Conservation (phyloP, 2,888 invertebrate genomes). For the Hypselothyrea guttata region DNA sequence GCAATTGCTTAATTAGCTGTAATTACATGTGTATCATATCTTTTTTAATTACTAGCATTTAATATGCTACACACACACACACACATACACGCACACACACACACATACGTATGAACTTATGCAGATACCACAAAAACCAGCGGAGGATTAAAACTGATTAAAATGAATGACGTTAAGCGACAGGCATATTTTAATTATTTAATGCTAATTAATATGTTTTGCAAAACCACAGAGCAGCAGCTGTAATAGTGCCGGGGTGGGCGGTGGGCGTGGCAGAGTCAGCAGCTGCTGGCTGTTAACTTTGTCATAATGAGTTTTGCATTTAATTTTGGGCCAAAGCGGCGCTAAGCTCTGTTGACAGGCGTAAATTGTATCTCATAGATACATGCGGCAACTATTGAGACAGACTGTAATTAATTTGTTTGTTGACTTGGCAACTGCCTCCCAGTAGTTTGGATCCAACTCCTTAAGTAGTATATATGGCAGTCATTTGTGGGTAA, state of each 20-base stretch:
- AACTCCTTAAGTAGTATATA: slow-evolving; percentile 50
- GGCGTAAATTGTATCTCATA: slow-evolving; percentile 53
- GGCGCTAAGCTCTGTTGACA: slow-evolving; percentile 69
- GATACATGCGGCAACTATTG: slow-evolving; percentile 67
- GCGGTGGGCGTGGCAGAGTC: not conserved
- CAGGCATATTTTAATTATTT: slow-evolving; percentile 76
- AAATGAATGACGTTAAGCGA: slow-evolving; percentile 75
- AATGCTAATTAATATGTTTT: slow-evolving; percentile 77
- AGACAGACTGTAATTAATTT: slow-evolving; percentile 74
- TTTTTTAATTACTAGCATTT: slow-evolving; percentile 60
- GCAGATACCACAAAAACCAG: slow-evolving; percentile 47
- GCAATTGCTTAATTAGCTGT: slow-evolving; percentile 41
- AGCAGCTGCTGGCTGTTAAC: slow-evolving; percentile 66
- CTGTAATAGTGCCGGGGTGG: not conserved
- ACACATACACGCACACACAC: slow-evolving; percentile 1
- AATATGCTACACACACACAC: slow-evolving; percentile 40
- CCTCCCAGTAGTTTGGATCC: slow-evolving; percentile 25
- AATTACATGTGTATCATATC: slow-evolving; percentile 45
- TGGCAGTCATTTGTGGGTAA: slow-evolving; percentile 60
- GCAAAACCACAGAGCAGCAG: slow-evolving; percentile 61
- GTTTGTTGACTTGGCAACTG: slow-evolving; percentile 74
- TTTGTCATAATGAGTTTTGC: slow-evolving; percentile 75
- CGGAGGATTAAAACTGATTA: slow-evolving; percentile 72
- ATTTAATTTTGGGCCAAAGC: slow-evolving; percentile 66
- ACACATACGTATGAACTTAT: slow-evolving; percentile 13